A percentile compares a stretch with the other conserved stretches of the same genome.
Conservation (phyloP, 2,797 vertebrate species). For the Chlorospingus semifuscus region DNA sequence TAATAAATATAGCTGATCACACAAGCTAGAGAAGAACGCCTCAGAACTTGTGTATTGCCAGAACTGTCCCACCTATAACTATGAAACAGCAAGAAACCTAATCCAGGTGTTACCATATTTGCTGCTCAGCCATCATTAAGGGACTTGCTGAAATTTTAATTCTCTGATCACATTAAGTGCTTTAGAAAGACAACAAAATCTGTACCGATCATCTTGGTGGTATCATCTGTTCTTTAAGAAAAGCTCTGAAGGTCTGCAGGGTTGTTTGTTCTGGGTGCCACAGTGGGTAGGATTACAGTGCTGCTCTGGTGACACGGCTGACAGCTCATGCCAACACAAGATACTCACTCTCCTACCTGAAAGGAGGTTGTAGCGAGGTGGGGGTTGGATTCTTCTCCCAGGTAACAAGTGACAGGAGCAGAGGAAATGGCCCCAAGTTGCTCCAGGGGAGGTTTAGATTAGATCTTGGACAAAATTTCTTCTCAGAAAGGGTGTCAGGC, state of each 20-base stretch:
- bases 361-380: background rate
- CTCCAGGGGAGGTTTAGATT: background rate
- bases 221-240: constrained; percentile 77
- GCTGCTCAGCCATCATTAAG: constrained; percentile 73
- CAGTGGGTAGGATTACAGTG: constrained; percentile 71
- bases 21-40: constrained; percentile 66
- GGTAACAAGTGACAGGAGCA: background rate
- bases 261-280: constrained; percentile 52
- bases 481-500: background rate
- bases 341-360: constrained; percentile 25
- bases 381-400: background rate
- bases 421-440: background rate
- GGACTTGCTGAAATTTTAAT: constrained; percentile 86
- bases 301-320: constrained; percentile 61
- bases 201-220: constrained; percentile 71
- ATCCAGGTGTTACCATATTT: constrained; percentile 66
- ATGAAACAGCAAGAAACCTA: constrained; percentile 73
- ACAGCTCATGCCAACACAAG: constrained; percentile 68
- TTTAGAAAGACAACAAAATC: constrained; percentile 82
- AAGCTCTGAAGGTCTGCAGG: constrained; percentile 59
- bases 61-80: constrained; percentile 62
- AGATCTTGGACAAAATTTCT: background rate
- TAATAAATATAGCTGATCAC: constrained; percentile 88
- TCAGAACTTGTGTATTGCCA: background rate
- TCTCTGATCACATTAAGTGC: constrained; percentile 88